Evolutionary conservation across 2,888 invertebrate genomes (phyloP).

Genomic region (Nymphalis urticae): DNA sequence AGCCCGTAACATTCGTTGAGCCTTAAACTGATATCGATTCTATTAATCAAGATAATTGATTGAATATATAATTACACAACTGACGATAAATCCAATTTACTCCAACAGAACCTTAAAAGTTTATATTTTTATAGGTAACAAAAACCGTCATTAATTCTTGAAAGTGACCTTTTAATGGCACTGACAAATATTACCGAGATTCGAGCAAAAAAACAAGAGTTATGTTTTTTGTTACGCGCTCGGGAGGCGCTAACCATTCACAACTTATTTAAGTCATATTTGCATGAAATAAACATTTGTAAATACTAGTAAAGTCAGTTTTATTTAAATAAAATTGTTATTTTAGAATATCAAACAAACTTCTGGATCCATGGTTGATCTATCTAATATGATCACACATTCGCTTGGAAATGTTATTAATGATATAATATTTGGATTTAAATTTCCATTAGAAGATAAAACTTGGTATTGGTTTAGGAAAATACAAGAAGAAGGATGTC

Average conservation of each 20-base stretch:
- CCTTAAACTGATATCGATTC: background rate
- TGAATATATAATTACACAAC: too few relatives aligned
- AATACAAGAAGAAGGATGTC: slow-evolving; percentile 91
- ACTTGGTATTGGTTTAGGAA: slow-evolving; percentile 89
- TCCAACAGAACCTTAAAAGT: background rate
- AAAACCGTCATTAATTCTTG: slow-evolving; percentile 51
- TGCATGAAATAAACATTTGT: slow-evolving; percentile 31
- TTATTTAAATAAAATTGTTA: slow-evolving; percentile 11
- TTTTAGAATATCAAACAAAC: slow-evolving; percentile 61
- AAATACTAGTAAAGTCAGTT: slow-evolving; percentile 6
- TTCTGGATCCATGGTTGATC: slow-evolving; percentile 66
- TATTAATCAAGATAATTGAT: background rate
- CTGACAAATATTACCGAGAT: slow-evolving; percentile 53
- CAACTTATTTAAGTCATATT: slow-evolving; percentile 5
- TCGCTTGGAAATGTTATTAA: slow-evolving; percentile 89
- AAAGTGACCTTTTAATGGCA: slow-evolving; percentile 61
- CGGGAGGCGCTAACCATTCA: slow-evolving; percentile 10
- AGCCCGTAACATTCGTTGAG: background rate
- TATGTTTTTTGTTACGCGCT: slow-evolving; percentile 47
- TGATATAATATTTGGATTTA: slow-evolving; percentile 88
- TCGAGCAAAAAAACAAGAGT: slow-evolving; percentile 46
- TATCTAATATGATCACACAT: slow-evolving; percentile 83
- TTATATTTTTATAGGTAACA: slow-evolving; percentile 43
- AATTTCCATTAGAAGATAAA: slow-evolving; percentile 85
- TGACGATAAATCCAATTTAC: too few relatives aligned